Base-by-base conservation (phyloP, 1,140 invertebrate genomes). In the Temnothorax nylanderi region DNA sequence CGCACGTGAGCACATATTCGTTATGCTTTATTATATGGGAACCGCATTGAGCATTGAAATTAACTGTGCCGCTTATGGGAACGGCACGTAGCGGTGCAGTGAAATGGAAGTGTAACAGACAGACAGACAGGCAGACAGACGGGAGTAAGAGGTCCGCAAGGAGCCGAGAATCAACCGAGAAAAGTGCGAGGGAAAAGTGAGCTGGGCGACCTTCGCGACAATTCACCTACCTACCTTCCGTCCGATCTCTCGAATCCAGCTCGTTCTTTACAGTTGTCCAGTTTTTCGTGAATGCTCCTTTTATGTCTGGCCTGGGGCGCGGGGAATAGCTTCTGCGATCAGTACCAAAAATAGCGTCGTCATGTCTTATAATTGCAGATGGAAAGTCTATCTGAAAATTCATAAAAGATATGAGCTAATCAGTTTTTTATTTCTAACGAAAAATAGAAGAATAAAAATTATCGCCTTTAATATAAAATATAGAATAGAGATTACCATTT, bases 131-230 rank as follows among this genome's bases (percentile, higher is more conserved):
- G 65, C 76, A 56, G 74, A 85, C 84, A 62, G 64, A 64, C 56
- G 47, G 74, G 88, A 89, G 87, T 86, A 87, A 92, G 87, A 89
- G 88, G 77, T 51, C 58, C 21, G 69, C 60, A 86, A 82, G 60
- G 56, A 84, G 72, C 51, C 58, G 49, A 60, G 89, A 87, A 90
- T 87, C 87, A 90, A 74, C 56, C 72, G 86, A 90, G 89, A 90
- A 90, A 90, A 89, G 87, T 88, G 90, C 82, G 86, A 80, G 89
- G 90, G 91, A 94, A 94, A 94, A 93, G 92, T 93, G 86, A 93
- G 89, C 93, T 87, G 90, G 92, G 74, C 93, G 93, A 90, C 93
- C 93, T 94, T 94, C 93, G 91, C 90, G 89, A 92, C 90, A 93
- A 85, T 89, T 89, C 87, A 65, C 86, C 41, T 88, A 81, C 89